Evolutionary conservation across 1,140 invertebrate genomes (phyloP), one percentile per base, ranked within the genome.

Genomic region (Atta texana): DNA sequence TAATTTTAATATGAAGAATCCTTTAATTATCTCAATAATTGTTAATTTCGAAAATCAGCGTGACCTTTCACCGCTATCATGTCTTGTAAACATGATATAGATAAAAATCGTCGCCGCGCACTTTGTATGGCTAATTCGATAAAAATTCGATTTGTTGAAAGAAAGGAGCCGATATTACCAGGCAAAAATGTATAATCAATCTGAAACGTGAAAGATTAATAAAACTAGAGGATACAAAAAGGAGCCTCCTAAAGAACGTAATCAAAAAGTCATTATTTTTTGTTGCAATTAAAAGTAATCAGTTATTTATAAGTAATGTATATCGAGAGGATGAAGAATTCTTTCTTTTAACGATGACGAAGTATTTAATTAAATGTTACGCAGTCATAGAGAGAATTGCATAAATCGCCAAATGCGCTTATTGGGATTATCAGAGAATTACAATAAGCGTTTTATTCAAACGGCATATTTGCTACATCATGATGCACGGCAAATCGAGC

Each of bases 391-490:
- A 7, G 51, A 88, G 66, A 90, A 78, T 86, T 91, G 71, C 49
- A 63, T 61, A 51, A 61, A 69, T 86, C 34, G 76, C 28, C 57
- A 80, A 71, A 85, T 71, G 63, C 57, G 64, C 34, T 84, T 87
- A 87, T 82, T 24, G 14, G 14, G 34, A 87, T 90, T 85, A 90
- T 64, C 24, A 51, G 57, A 12, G 31, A 49, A 61, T 85, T 81
- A 63, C 51, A 90, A 89, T 87, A 89, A 90, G 75, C 61, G n/a
- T 71, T 81, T 76, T 76, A 85, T 87, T 87, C 76, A 16, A 28
- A 55, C 31, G 21, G 24, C 49, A 87, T n/a, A 75, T 82, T 44
- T 53, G 31, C n/a, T 63, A 57, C n/a, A n/a, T 24, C 6, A 28
- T 72, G 16, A 49, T 51, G 68, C 21, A 49, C 1, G 21, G 7